Evolutionary conservation across 2,797 vertebrate genomes (phyloP).

Genomic region (Pogonophryne albipinna): DNA sequence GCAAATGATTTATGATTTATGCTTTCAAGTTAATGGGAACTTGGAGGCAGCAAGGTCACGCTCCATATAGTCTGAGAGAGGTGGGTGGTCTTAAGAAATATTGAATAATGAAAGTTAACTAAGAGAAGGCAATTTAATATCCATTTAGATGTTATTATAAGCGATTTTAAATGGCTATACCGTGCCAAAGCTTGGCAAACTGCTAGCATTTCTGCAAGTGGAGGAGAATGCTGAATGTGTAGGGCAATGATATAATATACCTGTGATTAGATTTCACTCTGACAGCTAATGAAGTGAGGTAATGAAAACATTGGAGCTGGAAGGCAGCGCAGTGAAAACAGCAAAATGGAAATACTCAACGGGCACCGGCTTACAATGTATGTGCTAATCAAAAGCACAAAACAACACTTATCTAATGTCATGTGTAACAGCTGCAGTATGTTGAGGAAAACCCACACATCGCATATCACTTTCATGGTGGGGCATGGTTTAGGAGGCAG

Average conservation of each 20-base stretch:
- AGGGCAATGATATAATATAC: constrained; percentile 10
- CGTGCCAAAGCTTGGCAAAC: not conserved
- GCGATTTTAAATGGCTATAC: not conserved
- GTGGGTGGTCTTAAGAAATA: not conserved
- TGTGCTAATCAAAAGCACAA: constrained; percentile 4
- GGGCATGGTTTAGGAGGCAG: constrained; percentile 33
- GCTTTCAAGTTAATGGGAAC: not conserved
- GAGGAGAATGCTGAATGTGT: not conserved
- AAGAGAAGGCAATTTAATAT: not conserved
- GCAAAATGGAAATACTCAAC: constrained; percentile 1
- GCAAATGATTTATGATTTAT: not conserved
- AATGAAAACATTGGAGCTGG: constrained; percentile 6
- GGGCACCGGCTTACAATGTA: constrained; percentile 16
- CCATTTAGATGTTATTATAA: not conserved
- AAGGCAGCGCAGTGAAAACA: not conserved
- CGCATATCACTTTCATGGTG: constrained; percentile 13
- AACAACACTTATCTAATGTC: constrained; percentile 20
- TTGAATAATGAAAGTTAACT: not conserved
- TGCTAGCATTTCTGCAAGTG: constrained; percentile 25
- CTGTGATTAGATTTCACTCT: constrained; percentile 6
- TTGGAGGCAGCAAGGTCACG: not conserved
- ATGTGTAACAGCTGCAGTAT: constrained; percentile 35
- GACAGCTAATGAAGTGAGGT: constrained; percentile 1
- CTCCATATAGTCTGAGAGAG: not conserved
- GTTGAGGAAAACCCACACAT: constrained; percentile 44